phyloP scores from a whole-genome alignment of 2,797 vertebrate genomes.

The Fratercula arctica region DNA sequence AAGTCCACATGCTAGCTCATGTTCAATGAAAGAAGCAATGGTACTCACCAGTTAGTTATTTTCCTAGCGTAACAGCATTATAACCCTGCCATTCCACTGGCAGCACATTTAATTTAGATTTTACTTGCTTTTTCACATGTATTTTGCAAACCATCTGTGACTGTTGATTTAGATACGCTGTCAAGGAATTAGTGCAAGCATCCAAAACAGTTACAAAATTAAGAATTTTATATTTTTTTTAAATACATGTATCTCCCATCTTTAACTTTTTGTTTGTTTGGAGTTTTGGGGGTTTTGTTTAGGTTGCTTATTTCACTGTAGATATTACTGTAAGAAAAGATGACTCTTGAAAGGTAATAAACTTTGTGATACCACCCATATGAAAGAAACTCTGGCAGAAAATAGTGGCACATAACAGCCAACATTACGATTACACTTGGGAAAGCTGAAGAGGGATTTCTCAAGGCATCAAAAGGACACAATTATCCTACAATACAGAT shows the following conservation, averaged over 20 bases:
- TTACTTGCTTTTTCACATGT: background rate
- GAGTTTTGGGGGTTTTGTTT: background rate
- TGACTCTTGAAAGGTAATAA: background rate
- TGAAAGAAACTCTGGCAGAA: background rate
- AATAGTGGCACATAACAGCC: background rate
- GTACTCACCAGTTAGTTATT: background rate
- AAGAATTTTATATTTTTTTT: background rate
- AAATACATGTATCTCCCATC: background rate
- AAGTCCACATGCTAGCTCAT: background rate
- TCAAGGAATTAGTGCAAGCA: background rate
- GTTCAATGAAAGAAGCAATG: background rate
- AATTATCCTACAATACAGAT: background rate
- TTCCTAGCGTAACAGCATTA: background rate
- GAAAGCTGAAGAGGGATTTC: background rate
- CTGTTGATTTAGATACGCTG: background rate
- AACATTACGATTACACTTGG: background rate
- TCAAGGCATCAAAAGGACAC: background rate
- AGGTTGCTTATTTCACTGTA: background rate
- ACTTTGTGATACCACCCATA: background rate
- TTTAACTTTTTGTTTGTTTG: background rate
- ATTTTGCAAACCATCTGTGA: background rate
- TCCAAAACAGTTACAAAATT: background rate
- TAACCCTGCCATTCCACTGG: background rate
- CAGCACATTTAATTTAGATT: background rate
- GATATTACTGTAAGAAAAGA: background rate